Evolutionary conservation across 1,140 invertebrate genomes (phyloP).

Genomic region (Phenacoccus solenopsis): DNA sequence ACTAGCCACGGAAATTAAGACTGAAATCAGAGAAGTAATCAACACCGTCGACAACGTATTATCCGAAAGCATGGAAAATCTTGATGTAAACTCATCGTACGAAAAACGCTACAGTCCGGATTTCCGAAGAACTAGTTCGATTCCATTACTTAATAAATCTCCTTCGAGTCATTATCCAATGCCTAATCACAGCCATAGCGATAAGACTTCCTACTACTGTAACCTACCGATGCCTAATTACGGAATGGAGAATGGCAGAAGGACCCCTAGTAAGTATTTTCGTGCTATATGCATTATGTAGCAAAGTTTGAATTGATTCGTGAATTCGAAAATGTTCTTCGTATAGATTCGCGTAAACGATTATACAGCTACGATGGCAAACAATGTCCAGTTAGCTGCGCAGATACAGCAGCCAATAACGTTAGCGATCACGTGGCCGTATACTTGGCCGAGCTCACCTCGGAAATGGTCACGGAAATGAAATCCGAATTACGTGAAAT

Average conservation of each 20-base stretch:
- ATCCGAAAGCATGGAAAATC: conserved; percentile 40
- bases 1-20: conserved; percentile 64
- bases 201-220: neutral
- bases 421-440: conserved; percentile 56
- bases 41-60: conserved; percentile 61
- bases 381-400: too few species aligned
- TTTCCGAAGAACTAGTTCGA: conserved; percentile 21
- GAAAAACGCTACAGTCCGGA: neutral
- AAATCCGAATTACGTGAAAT: conserved; percentile 53
- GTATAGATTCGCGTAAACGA: neutral
- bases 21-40: conserved; percentile 63
- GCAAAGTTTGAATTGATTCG: too few species aligned
- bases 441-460: conserved; percentile 59
- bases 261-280: too few species aligned
- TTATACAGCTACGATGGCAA: neutral
- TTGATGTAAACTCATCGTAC: conserved; percentile 18
- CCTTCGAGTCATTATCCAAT: conserved; percentile 13
- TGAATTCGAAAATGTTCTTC: too few species aligned
- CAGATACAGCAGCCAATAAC: conserved; percentile 38
- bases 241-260: neutral
- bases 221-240: neutral
- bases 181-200: neutral
- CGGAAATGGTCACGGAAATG: conserved; percentile 62
- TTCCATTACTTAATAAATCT: conserved; percentile 19
- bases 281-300: too few species aligned